Evolutionary conservation across 2,797 vertebrate genomes (phyloP), one percentile per base, ranked within the genome.

Genomic region (Coregonus ussuriensis): DNA sequence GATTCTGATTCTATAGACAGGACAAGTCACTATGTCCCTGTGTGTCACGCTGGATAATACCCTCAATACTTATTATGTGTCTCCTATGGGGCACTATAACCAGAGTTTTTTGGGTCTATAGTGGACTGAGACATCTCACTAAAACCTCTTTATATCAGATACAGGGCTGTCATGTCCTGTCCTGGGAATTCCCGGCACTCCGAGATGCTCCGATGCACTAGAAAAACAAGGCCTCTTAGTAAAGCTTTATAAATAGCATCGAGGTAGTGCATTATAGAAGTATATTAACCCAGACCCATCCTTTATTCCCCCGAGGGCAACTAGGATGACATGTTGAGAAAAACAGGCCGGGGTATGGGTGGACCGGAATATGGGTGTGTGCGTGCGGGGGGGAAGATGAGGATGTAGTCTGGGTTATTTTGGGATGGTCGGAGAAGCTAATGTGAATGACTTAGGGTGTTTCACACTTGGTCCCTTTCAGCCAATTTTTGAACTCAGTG

Each of bases 351-450:
- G 31, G 31, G 31, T 33, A 33, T 33, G 31, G 31, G 31, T 33
- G 31, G 31, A 33, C 31, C 31, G 31, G 31, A 2, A 3, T 33
- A 33, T 33, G 31, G 31, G 31, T 33, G 31, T 33, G 31, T 33
- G 31, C 31, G 3, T 33, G 31, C 31, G 31, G 31, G 31, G 31
- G 31, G 4, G 35, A 1, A 16, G 14, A 4, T 41, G 14, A 51
- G 35, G 13, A 31, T 29, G 87, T 91, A 81, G 89, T 90, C 84
- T 83, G 85, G 87, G 89, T 91, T 91, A 86, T 91, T 94, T 88
- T 91, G 90, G 91, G 92, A 92, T 92, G 92, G 88, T 90, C 91
- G 88, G 88, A 93, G 91, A 92, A 92, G 89, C 86, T 91, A 91
- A 93, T 94, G 92, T 92, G 92, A 93, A 13, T 37, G 18, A 35